Base-by-base conservation (phyloP, 1,140 invertebrate species). In the Psilanteris sp. region DNA sequence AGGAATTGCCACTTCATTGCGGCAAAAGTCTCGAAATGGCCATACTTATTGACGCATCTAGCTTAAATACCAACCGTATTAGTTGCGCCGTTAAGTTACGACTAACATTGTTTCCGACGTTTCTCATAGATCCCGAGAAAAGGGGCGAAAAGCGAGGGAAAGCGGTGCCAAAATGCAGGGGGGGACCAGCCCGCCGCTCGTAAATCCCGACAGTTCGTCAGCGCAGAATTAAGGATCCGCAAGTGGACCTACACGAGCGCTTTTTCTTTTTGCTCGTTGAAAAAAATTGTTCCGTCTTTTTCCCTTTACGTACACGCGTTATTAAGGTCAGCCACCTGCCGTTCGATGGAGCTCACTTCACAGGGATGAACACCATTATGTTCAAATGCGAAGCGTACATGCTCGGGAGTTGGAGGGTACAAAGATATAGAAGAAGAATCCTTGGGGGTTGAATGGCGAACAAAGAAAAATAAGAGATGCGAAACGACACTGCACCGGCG, bases 281-380 rank as follows among this genome's bases (percentile, higher is more conserved):
- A 27, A 26, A 41, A 57, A 48, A 54, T 26, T 11, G 75, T 44
- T 59, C 39, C 61, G 62, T 39, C 22, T 50, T n/a, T 46, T 31
- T 61, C 20, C 18, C 32, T 39, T 77, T 79, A 77, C 73, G 68
- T 79, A 50, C 68, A 54, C 75, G 80, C 80, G 81, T 86, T 87
- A 87, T 85, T 87, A 87, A 85, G 82, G 85, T 85, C 85, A 87
- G 85, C 85, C 87, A 88, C 87, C 86, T 86, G 86, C 85, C 87
- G 86, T 81, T 87, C 82, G 82, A 86, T 86, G 84, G 76, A 84
- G 79, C 82, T 86, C 85, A 81, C 84, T 85, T 86, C 81, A 68
- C 66, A 81, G 79, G 82, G 83, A 86, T 85, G 84, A 87, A 85
- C 83, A 82, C 80, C 66, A 83, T 83, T 81, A 83, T 81, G 78